phyloP scores from a whole-genome alignment of 1,140 invertebrate genomes.

The Drosophila sp. region DNA sequence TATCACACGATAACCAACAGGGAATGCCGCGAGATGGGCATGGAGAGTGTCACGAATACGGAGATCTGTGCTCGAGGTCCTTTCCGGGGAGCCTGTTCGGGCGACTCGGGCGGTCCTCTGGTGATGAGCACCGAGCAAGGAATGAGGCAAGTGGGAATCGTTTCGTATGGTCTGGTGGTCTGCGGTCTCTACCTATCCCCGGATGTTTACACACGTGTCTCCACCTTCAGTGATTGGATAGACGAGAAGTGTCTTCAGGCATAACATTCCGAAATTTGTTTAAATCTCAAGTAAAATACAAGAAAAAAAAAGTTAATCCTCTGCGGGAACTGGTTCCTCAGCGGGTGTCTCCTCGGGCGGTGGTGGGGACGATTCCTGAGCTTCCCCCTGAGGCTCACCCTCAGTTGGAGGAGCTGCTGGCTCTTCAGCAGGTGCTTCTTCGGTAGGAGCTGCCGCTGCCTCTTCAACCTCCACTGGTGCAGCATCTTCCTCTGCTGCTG shows the following conservation, averaged over 20 bases:
- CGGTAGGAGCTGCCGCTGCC: neutral
- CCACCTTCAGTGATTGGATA: conserved; percentile 84
- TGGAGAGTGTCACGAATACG: conserved; percentile 67
- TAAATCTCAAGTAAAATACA: conserved; percentile 11
- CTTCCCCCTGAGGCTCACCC: too few species aligned
- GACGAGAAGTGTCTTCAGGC: conserved; percentile 14
- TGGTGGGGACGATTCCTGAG: neutral
- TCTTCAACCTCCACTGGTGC: conserved; percentile 7
- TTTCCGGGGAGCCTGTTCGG: conserved; percentile 83
- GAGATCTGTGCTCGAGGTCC: conserved; percentile 84
- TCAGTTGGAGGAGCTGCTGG: neutral
- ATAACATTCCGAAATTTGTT: conserved; percentile 24
- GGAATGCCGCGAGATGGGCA: conserved; percentile 58
- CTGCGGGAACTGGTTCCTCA: conserved; percentile 11
- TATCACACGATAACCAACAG: conserved; percentile 72
- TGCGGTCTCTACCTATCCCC: conserved; percentile 80
- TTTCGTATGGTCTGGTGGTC: conserved; percentile 88
- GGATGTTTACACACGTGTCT: conserved; percentile 85
- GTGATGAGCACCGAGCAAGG: conserved; percentile 52
- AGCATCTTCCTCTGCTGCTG: conserved; percentile 3
- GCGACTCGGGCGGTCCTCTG: conserved; percentile 90
- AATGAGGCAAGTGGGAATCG: conserved; percentile 85
- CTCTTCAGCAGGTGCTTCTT: neutral
- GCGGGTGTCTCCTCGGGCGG: conserved; percentile 1
- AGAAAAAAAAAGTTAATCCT: conserved; percentile 34